Evolutionary conservation across 2,888 invertebrate genomes (phyloP).

Genomic region (Galerucella nymphaeae): DNA sequence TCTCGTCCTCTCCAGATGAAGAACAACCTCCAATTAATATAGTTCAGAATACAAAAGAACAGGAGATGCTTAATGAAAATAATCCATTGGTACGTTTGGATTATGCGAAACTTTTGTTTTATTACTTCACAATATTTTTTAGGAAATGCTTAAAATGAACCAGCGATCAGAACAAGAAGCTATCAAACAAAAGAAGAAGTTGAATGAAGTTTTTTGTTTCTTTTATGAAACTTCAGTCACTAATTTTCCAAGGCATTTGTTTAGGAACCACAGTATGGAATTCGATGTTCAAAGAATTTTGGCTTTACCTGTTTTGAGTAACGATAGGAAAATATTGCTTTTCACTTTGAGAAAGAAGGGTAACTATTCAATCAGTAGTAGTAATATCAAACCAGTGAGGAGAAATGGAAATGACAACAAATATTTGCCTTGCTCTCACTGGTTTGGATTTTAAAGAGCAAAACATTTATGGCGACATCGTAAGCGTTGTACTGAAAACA

Average conservation of each 20-base stretch:
- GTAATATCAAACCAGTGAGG: constrained; percentile 4
- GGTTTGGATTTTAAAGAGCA: no score
- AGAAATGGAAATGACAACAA: constrained; percentile 2
- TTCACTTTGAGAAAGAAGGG: background rate
- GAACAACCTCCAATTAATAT: no score
- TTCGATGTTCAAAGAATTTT: constrained; percentile 1
- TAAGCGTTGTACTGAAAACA: no score
- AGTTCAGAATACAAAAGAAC: no score
- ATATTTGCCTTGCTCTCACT: background rate
- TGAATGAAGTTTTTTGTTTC: background rate
- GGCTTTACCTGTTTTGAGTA: constrained; percentile 4
- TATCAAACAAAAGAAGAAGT: background rate
- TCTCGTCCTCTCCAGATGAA: no score
- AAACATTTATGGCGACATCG: no score
- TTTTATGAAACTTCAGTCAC: background rate
- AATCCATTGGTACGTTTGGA: no score
- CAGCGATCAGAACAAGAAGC: background rate
- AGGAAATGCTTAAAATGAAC: background rate
- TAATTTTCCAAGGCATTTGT: constrained; percentile 1
- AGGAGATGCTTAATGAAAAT: no score
- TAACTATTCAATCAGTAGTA: constrained; percentile 4
- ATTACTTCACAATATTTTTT: background rate
- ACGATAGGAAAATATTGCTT: background rate
- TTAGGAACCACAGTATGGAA: constrained; percentile 2
- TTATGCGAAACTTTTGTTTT: no score